Base-by-base conservation (phyloP, 2,113 vertebrate genomes). In the Toxotes chatareus region DNA sequence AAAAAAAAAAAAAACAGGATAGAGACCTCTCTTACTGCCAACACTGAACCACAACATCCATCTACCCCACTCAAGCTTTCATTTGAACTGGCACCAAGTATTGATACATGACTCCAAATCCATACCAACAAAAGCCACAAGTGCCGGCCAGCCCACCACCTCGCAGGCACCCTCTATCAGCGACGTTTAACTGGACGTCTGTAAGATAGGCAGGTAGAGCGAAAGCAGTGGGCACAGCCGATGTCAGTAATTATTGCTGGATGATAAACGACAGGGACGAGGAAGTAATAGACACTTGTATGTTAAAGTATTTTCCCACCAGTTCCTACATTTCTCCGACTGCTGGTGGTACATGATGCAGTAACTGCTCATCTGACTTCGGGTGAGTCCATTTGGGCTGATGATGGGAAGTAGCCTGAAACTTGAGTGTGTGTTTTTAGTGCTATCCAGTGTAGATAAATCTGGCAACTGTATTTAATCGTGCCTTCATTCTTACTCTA, bases 101-200 rank as follows among this genome's bases (percentile, higher is more conserved):
- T 23, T 44, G 73, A 88, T 56, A 72, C 57, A 42, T 71, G 85
- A 88, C 47, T 73, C 64, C 27, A 59, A 70, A 81, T 77, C 79
- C 49, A 82, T 86, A 81, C 38, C 75, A 64, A 79, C 59, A 64
- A 49, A 82, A 59, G 62, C 44, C 55, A 71, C 42, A 49, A 55
- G n/a, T 64, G 44, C 13, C 4, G 32, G 40, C 27, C 38, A 11
- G 53, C n/a, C 65, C 31, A 46, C 77, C 59, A 5, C 17, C 61
- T 60, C 65, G 38, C 44, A 53, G 19, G 21, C 10, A 2, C 40
- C 31, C 46, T 77, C 36, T 19, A 12, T 68, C 23, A 11, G 5
- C 38, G 61, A 13, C 27, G 6, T 77, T 80, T 65, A 74, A 66
- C 82, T 11, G 5, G 53, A 71, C 31, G 68, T 44, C 32, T 56